Base-by-base conservation (phyloP, 1,140 invertebrate species). In the Acromyrmex echinatior region DNA sequence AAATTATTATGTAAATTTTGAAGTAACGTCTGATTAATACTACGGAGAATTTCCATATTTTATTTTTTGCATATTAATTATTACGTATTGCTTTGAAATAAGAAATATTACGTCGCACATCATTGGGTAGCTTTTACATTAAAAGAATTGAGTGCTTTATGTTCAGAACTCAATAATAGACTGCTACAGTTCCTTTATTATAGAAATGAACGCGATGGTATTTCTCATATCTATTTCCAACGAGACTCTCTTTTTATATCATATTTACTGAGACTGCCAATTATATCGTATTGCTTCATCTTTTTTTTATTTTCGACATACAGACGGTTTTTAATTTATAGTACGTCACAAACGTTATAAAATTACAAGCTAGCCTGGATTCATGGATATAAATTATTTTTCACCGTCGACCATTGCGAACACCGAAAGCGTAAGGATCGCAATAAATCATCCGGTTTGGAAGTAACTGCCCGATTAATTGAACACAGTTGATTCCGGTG, bases 391-490 rank as follows among this genome's bases (percentile, higher is more conserved):
- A 68, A 12, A 28, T 71, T 49, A 58, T 49, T 73, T 70, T 7
- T 49, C 65, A 51, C 2, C 25, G 18, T 81, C 63, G n/a, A 12
- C 51, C 6, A 28, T 45, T 7, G 56, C 25, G 25, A 31, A 31
- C 16, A 53, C 4, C 31, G 16, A 62, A 76, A 62, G 68, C 35
- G 53, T 60, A 82, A 82, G 45, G 25, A 49, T 76, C 28, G 53
- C 80, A 62, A 84, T 84, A 62, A 84, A 84, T 84, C 70, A n/a
- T 3, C 1, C 70, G 58, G 39, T 74, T 84, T 76, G 80, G 58
- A 84, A 76, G 56, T 84, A 76, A 84, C 80, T 31, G 68, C 4
- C 25, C 80, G 80, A 84, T 84, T 84, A 84, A 84, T 84, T 76
- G 80, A 28, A 58, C 70, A 31, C 80, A 76, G 80, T 84, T 74